Conservation (phyloP, 2,797 vertebrate species). For the Coilia nasus region DNA sequence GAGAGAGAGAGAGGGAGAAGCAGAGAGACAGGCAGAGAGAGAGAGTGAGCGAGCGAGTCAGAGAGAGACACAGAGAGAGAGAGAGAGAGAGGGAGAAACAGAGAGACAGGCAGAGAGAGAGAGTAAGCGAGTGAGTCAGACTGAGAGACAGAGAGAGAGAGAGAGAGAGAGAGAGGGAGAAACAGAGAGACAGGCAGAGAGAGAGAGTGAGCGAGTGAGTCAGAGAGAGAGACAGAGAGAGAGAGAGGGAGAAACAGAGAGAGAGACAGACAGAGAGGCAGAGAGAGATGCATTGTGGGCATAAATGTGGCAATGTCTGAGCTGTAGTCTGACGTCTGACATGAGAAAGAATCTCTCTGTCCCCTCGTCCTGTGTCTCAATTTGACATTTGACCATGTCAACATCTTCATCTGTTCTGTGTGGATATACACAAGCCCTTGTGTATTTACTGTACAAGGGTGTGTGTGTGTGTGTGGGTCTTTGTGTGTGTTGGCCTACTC, state of each 20-base stretch:
- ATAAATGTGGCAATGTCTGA: conserved; percentile 7
- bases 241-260: background rate
- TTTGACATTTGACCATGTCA: conserved; percentile 11
- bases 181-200: no score
- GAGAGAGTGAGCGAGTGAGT: no score
- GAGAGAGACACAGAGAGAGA: no score
- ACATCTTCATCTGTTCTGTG: background rate
- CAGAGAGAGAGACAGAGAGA: background rate
- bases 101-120: no score
- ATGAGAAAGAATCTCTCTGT: background rate
- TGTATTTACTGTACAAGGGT: background rate
- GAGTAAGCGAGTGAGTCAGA: no score
- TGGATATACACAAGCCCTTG: background rate
- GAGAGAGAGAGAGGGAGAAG: no score
- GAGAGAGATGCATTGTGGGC: background rate
- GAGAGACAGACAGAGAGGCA: background rate
- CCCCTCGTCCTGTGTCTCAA: background rate
- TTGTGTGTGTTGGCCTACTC: background rate
- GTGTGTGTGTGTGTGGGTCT: background rate
- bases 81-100: no score
- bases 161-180: no score
- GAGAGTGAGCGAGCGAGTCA: no score
- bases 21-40: no score
- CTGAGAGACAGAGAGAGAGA: no score
- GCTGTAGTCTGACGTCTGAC: background rate